Base-by-base conservation (phyloP, 2,113 vertebrate species). In the Cebidichthys violaceus region DNA sequence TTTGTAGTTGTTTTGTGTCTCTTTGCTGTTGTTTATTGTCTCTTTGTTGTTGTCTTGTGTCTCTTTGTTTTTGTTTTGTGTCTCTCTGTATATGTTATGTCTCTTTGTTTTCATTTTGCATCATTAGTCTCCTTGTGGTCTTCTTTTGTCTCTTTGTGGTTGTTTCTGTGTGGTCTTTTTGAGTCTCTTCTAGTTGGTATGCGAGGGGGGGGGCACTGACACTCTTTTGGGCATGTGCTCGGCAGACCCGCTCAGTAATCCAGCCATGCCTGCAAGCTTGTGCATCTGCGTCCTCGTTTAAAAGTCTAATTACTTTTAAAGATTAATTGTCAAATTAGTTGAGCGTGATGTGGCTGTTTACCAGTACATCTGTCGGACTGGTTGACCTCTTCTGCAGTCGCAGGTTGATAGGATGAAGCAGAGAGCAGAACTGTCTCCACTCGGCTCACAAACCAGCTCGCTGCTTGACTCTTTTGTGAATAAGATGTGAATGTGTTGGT, bases 231-330 rank as follows among this genome's bases (percentile, higher is more conserved):
- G 24, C 13, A 27, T 52, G 13, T 29, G 55, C 55, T 24, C 55
- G 27, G 55, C 24, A 29, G 55, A 13, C 5, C 55, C 24, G 24
- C 13, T 27, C 24, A 29, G 55, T 7, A 29, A 59, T 59, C 55
- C 24, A 29, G 7, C 55, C 24, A 27, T 27, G 54, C 54, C 22
- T 5, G 54, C 54, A 57, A 27, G 54, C 10, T 27, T 27, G 55
- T 59, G 55, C 24, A 15, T 27, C 11, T 27, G 27, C 24, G 55
- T 59, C 55, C 55, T 59, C 27, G 13, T 29, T 59, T 59, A 29
- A 59, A 59, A 59, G 55, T 59, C 55, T 7, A 59, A 59, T 59
- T 55, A 55, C 52, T 24, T 55, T 55, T 55, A 55, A 55, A 24
- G 52, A 55, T 55, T 55, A 55, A 55, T 55, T 55, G 52, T 24